A percentile compares a stretch with the other conserved stretches of the same genome.
Conservation (phyloP, 2,797 vertebrate genomes). For the Rallus crepitans region DNA sequence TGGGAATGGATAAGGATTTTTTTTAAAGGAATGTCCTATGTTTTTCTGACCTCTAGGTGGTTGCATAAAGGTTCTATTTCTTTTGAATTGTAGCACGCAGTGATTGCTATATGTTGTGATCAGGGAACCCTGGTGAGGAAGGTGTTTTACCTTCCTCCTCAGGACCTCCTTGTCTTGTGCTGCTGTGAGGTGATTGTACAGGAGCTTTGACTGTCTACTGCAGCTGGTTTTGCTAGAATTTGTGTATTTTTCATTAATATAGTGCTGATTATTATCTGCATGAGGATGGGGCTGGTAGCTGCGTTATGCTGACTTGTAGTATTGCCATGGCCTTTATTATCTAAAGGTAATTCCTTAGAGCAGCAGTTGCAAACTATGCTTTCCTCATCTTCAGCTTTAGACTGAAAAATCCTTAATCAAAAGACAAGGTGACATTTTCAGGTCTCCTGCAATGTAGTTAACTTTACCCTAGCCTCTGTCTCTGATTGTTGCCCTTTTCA, state of each 20-base stretch:
- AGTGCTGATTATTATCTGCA: slow-evolving; percentile 8
- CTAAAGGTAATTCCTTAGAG: slow-evolving; percentile 16
- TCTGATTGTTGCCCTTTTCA: slow-evolving; percentile 34
- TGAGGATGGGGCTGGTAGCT: neutral
- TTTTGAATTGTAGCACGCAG: neutral
- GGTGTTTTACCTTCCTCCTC: neutral
- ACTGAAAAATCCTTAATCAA: slow-evolving; percentile 1
- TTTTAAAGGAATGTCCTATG: neutral
- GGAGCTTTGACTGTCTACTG: neutral
- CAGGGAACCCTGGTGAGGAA: neutral
- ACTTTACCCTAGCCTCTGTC: neutral
- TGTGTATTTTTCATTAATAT: neutral
- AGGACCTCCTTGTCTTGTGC: neutral
- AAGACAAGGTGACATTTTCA: slow-evolving; percentile 48
- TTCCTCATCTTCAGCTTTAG: slow-evolving; percentile 1
- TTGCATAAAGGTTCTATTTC: neutral
- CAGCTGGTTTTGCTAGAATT: neutral
- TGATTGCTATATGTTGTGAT: neutral
- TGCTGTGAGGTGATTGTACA: neutral
- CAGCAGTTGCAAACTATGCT: neutral
- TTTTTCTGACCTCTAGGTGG: neutral
- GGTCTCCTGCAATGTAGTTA: neutral
- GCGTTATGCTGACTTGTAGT: neutral
- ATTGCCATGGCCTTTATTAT: neutral
- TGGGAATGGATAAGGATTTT: neutral